These are phyloP conservation scores for Argyresthia goedartella DNA, from an alignment of 2,888 invertebrate species.

Conservation along the genomic window DNA sequence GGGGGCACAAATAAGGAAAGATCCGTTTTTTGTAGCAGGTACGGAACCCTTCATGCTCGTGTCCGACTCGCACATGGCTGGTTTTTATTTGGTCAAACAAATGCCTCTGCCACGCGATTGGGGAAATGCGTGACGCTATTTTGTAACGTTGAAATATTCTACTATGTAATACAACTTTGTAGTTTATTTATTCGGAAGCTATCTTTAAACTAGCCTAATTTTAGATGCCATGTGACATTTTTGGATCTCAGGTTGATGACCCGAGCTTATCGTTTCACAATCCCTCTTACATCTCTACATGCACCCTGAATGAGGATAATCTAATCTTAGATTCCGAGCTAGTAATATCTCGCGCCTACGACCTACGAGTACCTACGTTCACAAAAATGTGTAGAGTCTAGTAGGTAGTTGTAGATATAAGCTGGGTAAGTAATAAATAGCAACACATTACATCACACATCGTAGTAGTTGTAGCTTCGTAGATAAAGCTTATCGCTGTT, in stretches of 20 bases:
- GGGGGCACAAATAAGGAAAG: too few relatives aligned
- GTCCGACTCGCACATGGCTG: too few relatives aligned
- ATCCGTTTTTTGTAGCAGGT: too few relatives aligned
- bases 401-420: too few relatives aligned
- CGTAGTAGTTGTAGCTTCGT: neutral
- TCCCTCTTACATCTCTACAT: neutral
- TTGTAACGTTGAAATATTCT: too few relatives aligned
- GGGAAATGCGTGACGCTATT: neutral
- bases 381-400: too few relatives aligned
- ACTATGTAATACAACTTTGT: too few relatives aligned
- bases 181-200: constrained; percentile 9
- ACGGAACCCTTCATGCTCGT: too few relatives aligned
- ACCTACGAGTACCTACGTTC: too few relatives aligned
- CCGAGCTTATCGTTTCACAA: constrained; percentile 29
- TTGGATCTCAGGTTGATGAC: constrained; percentile 38
- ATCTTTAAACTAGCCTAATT: constrained; percentile 33
- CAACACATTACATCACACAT: neutral
- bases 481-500: constrained; percentile 2
- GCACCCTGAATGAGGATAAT: constrained; percentile 6
- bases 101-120: neutral
- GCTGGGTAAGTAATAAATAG: too few relatives aligned
- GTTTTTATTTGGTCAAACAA: too few relatives aligned
- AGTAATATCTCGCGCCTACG: too few relatives aligned
- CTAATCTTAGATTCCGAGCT: constrained; percentile 15
- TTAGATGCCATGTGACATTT: constrained; percentile 25